These are phyloP conservation scores for Callocephalon fimbriatum DNA, from an alignment of 2,113 vertebrate species.

Conservation along the genomic window DNA sequence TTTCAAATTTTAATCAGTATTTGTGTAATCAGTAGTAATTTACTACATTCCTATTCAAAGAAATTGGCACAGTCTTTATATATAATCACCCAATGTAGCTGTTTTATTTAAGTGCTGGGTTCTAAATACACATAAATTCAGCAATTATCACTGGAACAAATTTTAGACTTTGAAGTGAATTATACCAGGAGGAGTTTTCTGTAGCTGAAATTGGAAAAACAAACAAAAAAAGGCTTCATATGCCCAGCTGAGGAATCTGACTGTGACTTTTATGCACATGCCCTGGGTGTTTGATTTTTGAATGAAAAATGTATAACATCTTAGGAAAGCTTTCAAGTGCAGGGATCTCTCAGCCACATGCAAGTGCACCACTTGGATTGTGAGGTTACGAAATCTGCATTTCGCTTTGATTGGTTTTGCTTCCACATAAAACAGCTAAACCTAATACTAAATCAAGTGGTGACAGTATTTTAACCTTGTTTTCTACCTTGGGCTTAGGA, in stretches of 20 bases:
- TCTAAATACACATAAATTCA: slow-evolving; percentile 62
- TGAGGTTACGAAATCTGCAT: slow-evolving; percentile 49
- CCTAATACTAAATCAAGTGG: slow-evolving; percentile 50
- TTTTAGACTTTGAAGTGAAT: slow-evolving; percentile 62
- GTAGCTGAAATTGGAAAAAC: slow-evolving; percentile 56
- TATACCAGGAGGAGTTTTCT: slow-evolving; percentile 56
- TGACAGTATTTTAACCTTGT: slow-evolving; percentile 32
- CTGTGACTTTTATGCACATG: background rate
- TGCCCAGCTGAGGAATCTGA: slow-evolving; percentile 25
- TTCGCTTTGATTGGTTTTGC: slow-evolving; percentile 32
- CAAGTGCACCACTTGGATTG: slow-evolving; percentile 33
- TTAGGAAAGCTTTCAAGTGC: slow-evolving; percentile 65
- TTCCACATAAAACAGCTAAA: slow-evolving; percentile 63
- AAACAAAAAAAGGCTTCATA: slow-evolving; percentile 29
- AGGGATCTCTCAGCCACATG: slow-evolving; percentile 46
- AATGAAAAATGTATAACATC: slow-evolving; percentile 67
- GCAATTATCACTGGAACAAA: slow-evolving; percentile 64
- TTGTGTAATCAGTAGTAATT: slow-evolving; percentile 70
- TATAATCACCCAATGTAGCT: slow-evolving; percentile 8
- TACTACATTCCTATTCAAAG: slow-evolving; percentile 56
- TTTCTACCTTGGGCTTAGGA: slow-evolving; percentile 13
- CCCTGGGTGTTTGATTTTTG: background rate
- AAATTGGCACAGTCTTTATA: slow-evolving; percentile 52
- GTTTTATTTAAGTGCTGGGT: slow-evolving; percentile 48
- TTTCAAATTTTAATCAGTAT: slow-evolving; percentile 71